These are phyloP conservation scores for Myotis davidii DNA, from an alignment of 2,113 vertebrate genomes.

Conservation along the genomic window DNA sequence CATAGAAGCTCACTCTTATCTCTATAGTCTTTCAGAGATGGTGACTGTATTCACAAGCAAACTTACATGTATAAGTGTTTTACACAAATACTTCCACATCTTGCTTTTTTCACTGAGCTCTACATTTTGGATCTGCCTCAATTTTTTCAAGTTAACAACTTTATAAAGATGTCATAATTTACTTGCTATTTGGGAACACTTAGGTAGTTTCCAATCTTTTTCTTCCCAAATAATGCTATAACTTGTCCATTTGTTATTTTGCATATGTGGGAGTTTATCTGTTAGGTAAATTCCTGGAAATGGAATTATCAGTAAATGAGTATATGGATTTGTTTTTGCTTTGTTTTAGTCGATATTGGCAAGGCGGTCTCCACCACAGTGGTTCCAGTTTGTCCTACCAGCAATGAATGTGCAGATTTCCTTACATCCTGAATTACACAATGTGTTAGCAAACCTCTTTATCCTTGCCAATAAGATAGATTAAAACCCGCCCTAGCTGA, in stretches of 20 bases:
- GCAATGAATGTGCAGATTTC: not conserved
- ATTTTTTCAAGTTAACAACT: constrained; percentile 14
- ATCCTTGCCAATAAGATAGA: not conserved
- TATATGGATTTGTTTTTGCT: not conserved
- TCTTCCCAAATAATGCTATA: constrained; percentile 1
- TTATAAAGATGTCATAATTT: constrained; percentile 1
- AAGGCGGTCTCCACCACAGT: not conserved
- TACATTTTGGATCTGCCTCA: not conserved
- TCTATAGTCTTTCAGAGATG: not conserved
- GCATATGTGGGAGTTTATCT: constrained; percentile 2
- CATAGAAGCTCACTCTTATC: not conserved
- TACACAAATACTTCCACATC: not conserved
- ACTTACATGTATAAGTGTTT: not conserved
- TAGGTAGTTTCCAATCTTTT: constrained; percentile 39
- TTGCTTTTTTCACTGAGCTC: not conserved
- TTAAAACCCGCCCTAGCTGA: not conserved
- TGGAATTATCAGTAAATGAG: constrained; percentile 4
- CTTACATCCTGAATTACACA: not conserved
- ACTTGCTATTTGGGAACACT: not conserved
- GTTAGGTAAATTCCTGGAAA: constrained; percentile 12
- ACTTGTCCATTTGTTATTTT: constrained; percentile 43
- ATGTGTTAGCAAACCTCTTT: not conserved
- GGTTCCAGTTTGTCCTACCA: not conserved
- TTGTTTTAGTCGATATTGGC: not conserved
- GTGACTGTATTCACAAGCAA: not conserved